Evolutionary conservation across 2,113 vertebrate genomes (phyloP), one percentile per base, ranked within the genome.

Genomic region (Protobothrops mucrosquamatus): DNA sequence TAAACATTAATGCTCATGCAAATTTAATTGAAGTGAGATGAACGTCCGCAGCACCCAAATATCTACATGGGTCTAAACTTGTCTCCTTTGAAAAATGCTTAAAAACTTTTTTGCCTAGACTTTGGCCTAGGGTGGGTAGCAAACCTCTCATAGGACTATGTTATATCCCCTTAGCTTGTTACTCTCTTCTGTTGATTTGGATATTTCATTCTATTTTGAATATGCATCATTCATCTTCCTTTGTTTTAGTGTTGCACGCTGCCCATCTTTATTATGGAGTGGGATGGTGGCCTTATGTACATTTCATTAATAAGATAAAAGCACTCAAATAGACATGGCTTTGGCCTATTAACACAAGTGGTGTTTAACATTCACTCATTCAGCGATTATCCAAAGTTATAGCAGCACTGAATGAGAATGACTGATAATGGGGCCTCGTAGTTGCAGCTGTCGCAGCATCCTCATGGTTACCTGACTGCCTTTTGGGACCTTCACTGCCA

Each of bases 1-100:
- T 39, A 0, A 0, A 29, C 10, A 20, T 20, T 29, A 93, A 43
- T 34, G 64, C 39, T 43, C 43, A 39, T 0, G 0, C 14, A 22
- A 11, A 7, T 92, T 89, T 88, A 88, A 48, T 34, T 55, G 0
- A 1, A 8, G 85, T 22, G 0, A 0, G 92, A 22, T 22, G 2
- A 23, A 0, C 56, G 11, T 2, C 90, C 10, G 6, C 34, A 81
- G 34, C 34, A 34, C 7, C 6, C 74, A 81, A 43, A 43, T 15
- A 39, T 81, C 18, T 20, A 39, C 7, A 22, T 43, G n/a, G 15
- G 7, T 74, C 69, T 74, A 34, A 20, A 34, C 34, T 74, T 81
- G 69, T 9, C 34, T 81, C 34, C 34, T 22, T 81, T 34, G 10
- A 81, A 43, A 81, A 1, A 22, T 9, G 74, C 18, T 81, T 81